phyloP scores from a whole-genome alignment of 1,140 invertebrate species.

The Lepidurus couesii region DNA sequence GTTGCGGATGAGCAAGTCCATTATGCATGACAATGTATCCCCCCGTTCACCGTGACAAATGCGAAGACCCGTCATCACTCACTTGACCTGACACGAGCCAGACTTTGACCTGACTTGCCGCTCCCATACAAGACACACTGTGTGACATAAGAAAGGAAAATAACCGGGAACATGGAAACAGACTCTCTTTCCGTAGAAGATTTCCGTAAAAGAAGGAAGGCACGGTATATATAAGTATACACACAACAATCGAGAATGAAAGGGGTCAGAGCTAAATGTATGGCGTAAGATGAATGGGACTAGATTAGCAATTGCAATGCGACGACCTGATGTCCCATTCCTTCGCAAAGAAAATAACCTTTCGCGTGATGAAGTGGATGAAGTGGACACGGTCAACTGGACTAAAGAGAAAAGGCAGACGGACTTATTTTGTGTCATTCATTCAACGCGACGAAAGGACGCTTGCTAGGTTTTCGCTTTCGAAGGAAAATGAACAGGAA shows the following conservation, averaged over 20 bases:
- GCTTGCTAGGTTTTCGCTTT: neutral
- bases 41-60: conserved; percentile 10
- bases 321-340: neutral
- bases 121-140: neutral
- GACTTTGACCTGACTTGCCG: neutral
- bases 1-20: conserved; percentile 8
- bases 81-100: conserved; percentile 13
- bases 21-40: conserved; percentile 19
- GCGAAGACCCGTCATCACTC: conserved; percentile 7
- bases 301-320: neutral
- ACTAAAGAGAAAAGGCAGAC: neutral
- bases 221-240: neutral
- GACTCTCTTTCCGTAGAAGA: neutral
- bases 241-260: neutral
- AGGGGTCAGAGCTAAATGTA: neutral
- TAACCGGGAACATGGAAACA: neutral
- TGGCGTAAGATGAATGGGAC: neutral
- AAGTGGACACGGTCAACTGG: neutral
- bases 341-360: neutral
- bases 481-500: neutral
- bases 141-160: neutral
- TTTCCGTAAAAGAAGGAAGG: neutral
- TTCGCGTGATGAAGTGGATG: neutral
- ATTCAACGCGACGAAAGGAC: neutral
- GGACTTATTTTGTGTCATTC: neutral